Evolutionary conservation across 2,888 invertebrate genomes (phyloP).

Genomic region (Trisateles emortualis): DNA sequence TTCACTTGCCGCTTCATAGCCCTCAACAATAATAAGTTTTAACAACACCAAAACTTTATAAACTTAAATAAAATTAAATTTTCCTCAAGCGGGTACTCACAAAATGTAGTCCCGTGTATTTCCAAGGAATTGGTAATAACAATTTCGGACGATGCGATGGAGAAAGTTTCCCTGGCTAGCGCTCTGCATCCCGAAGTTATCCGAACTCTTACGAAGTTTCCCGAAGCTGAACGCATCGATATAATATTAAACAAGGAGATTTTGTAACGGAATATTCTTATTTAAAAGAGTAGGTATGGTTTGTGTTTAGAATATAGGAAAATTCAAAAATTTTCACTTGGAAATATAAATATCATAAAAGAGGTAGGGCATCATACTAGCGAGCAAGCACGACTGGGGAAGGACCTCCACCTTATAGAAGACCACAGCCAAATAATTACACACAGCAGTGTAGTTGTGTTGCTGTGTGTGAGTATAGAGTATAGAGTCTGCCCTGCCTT

Average conservation of each 20-base stretch:
- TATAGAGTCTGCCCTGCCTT: too few species aligned
- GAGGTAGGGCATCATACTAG: too few species aligned
- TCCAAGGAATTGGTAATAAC: conserved; percentile 31
- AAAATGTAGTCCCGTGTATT: conserved; percentile 21
- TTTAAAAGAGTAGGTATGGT: neutral
- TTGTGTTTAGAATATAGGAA: neutral
- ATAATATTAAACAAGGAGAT: conserved; percentile 11
- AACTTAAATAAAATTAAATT: conserved; percentile 28
- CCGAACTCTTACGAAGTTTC: conserved; percentile 28
- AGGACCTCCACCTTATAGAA: too few species aligned
- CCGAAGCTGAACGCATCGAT: conserved; percentile 34
- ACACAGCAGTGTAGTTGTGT: too few species aligned
- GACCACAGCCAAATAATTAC: too few species aligned
- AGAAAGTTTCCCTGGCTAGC: conserved; percentile 34
- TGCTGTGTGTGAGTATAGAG: too few species aligned
- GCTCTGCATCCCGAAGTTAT: conserved; percentile 17
- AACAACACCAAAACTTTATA: conserved; percentile 1
- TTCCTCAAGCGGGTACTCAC: conserved; percentile 10
- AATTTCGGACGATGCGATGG: conserved; percentile 36
- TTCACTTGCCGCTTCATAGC: neutral
- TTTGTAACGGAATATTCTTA: neutral
- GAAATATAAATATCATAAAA: too few species aligned
- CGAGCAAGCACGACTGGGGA: too few species aligned
- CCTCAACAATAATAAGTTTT: conserved; percentile 18
- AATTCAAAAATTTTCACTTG: neutral